Evolutionary conservation across 92 coral and sea anemone species (phyloP).

Genomic region (Palythoa caribaeorum): DNA sequence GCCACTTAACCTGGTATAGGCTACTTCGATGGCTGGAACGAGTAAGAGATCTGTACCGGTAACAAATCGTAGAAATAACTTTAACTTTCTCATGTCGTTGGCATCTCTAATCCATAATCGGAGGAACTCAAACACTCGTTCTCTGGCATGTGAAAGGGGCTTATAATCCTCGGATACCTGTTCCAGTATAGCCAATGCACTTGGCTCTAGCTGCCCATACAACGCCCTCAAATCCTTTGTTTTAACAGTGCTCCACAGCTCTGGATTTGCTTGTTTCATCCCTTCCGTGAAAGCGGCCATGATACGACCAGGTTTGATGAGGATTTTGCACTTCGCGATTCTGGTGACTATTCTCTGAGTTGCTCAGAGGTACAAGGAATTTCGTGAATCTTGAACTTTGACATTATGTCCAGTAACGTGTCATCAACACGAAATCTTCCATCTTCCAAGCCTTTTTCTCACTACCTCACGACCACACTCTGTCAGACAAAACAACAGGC

Average conservation of each 20-base stretch:
- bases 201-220: background rate
- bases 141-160: background rate
- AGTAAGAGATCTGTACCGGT: background rate
- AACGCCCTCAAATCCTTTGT: slow-evolving; percentile 11
- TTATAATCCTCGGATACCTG: background rate
- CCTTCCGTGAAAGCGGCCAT: slow-evolving; percentile 24
- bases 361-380: background rate
- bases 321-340: slow-evolving; percentile 16
- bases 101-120: slow-evolving; percentile 2
- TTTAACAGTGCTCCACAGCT: slow-evolving; percentile 9
- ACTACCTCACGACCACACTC: slow-evolving; percentile 3
- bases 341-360: background rate
- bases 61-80: slow-evolving; percentile 5
- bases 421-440: slow-evolving; percentile 21
- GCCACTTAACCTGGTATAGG: background rate
- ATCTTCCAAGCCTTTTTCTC: background rate
- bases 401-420: slow-evolving; percentile 13
- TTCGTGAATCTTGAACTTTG: background rate
- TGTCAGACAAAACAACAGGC: background rate
- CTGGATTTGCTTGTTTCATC: background rate
- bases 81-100: slow-evolving; percentile 4
- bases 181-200: background rate
- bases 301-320: background rate
- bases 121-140: background rate
- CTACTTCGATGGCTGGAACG: slow-evolving; percentile 1